Evolutionary conservation across 2,113 vertebrate species (phyloP), one percentile per base, ranked within the genome.

Genomic region (Brevimyrus niger): DNA sequence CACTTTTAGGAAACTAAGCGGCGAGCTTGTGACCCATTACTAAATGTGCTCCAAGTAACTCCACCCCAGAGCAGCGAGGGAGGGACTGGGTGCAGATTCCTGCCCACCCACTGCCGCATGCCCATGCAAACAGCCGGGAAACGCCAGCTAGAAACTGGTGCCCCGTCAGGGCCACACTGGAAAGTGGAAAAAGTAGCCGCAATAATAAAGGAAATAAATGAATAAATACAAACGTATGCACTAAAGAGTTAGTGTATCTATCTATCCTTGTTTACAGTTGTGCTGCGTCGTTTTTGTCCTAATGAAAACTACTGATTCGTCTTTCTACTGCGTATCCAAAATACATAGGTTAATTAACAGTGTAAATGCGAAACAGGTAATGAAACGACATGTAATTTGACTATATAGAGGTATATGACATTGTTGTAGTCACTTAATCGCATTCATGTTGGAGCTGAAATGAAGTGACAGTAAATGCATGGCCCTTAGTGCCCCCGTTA

Each of bases 1-100:
- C 91, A 94, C 93, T 51, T 51, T 94, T 93, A 92, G 93, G 94
- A 92, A 94, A 94, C 94, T 94, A 94, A 94, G 94, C 92, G 89
- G 91, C 90, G 88, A 87, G 89, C 92, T 92, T 89, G 91, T 93
- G 93, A 93, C 93, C 94, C 95, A 95, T 94, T 95, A 93, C 95
- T 95, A 95, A 96, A 95, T 94, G 94, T 91, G 85, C 88, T 88
- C 87, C 90, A 89, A 85, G 46, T 69, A 91, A 94, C 94, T 93
- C 95, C 96, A 93, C 95, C 94, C 95, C 93, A 88, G 85, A 7
- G 2, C 19, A 7, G 17, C 3, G 10, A 21, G 88, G 87, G 85
- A 55, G 85, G 86, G 93, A 89, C 15, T 90, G 90, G 27, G 23
- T 19, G 65, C 31, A 38, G 31, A 86, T 51, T 86, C 85, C n/a